phyloP scores from a whole-genome alignment of 1,140 invertebrate genomes.

The Micrasema minimum region DNA sequence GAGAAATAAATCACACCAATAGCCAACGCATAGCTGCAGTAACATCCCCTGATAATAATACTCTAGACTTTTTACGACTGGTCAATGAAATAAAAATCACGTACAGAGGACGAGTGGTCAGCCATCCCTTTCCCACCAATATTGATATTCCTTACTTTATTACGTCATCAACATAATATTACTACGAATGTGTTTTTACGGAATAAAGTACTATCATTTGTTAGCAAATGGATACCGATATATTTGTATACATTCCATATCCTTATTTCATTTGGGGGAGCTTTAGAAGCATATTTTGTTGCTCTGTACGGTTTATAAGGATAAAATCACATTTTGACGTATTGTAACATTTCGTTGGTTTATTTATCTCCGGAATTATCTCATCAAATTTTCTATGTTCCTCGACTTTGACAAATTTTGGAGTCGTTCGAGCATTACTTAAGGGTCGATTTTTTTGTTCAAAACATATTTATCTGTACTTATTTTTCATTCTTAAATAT shows the following conservation, averaged over 20 bases:
- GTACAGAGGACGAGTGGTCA: conserved; percentile 41
- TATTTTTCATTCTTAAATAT: too few species aligned
- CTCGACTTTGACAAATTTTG: conserved; percentile 12
- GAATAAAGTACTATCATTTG: conserved; percentile 51
- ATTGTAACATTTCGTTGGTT: conserved; percentile 15
- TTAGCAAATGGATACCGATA: conserved; percentile 45
- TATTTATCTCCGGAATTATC: conserved; percentile 18
- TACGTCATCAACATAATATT: conserved; percentile 53
- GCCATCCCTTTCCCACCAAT: conserved; percentile 22
- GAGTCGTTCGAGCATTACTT: not conserved
- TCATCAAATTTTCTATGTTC: conserved; percentile 2
- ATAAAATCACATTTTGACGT: conserved; percentile 15
- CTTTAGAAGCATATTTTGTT: not conserved
- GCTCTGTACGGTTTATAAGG: not conserved
- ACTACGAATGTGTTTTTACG: conserved; percentile 44
- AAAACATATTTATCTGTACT: too few species aligned
- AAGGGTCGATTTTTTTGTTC: too few species aligned
- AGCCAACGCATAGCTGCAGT: too few species aligned
- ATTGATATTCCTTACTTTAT: conserved; percentile 51
- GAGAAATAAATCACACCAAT: conserved; percentile 33
- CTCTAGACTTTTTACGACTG: conserved; percentile 40
- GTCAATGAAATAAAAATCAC: conserved; percentile 47
- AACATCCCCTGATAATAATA: conserved; percentile 28
- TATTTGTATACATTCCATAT: conserved; percentile 45
- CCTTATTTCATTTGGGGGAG: conserved; percentile 2